Conservation (phyloP, 2,888 invertebrate genomes). For the Ormyrus thymus region DNA sequence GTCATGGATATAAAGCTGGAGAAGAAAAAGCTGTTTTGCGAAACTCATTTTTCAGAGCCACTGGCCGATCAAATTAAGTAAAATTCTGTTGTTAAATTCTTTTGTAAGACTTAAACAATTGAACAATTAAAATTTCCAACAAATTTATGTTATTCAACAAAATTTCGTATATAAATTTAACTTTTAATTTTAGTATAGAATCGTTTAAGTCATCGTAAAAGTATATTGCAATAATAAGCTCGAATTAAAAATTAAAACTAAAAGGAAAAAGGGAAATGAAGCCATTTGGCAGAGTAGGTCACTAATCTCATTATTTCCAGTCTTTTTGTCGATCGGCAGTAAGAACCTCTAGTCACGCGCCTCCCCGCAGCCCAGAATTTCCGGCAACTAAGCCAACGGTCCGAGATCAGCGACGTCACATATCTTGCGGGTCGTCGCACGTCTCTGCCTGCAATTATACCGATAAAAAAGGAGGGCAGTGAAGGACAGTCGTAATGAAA, state of each 20-base stretch:
- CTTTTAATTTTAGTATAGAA: too few relatives aligned
- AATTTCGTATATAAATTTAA: too few relatives aligned
- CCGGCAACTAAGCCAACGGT: neutral
- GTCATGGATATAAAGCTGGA: constrained; percentile 12
- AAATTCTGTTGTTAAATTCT: too few relatives aligned
- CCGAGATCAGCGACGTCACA: constrained; percentile 10
- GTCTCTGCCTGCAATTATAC: constrained; percentile 3
- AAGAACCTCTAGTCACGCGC: too few relatives aligned
- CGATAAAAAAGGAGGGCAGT: neutral
- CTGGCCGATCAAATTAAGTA: too few relatives aligned
- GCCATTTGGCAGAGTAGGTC: neutral
- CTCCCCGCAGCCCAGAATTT: neutral
- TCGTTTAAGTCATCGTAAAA: too few relatives aligned
- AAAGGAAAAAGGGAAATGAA: neutral
- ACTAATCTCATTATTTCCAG: too few relatives aligned
- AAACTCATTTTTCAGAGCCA: neutral
- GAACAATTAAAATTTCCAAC: too few relatives aligned
- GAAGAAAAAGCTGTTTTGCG: neutral
- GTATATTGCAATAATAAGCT: too few relatives aligned
- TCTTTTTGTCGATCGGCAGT: too few relatives aligned
- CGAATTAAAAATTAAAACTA: neutral
- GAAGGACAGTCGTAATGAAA: neutral
- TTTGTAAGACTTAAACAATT: too few relatives aligned
- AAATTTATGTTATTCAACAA: too few relatives aligned
- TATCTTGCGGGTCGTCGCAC: constrained; percentile 5